Evolutionary conservation across 2,888 invertebrate species (phyloP), one percentile per base, ranked within the genome.

Genomic region (Boloria euphrosyne): DNA sequence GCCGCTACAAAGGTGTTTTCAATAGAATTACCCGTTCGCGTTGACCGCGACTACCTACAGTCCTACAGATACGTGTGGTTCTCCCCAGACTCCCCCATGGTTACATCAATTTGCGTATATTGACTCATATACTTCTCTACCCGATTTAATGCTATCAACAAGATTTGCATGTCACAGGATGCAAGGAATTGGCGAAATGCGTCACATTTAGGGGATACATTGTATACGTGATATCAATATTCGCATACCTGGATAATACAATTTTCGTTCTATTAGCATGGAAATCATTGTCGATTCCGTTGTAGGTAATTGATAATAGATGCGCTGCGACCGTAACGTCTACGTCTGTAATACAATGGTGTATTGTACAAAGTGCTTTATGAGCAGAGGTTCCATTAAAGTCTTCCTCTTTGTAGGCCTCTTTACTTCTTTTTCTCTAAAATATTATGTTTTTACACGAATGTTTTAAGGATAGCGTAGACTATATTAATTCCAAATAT

Each of bases 81-180:
- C 81, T 59, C 65, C 65, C 71, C 72, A 82, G 80, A 82, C 84
- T 80, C 66, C 73, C 69, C 73, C 77, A 82, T 84, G 80, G 84
- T 89, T 90, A 90, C 90, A 89, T 84, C 84, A 85, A 86, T 85
- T 85, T 83, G 80, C 78, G 69, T 65, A 73, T 70, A 74, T 83
- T 82, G 83, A 79, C 77, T 82, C 76, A 75, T 77, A 76, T 80
- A 80, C 65, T 83, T 78, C 84, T 83, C 82, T 84, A 82, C 81
- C 77, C 82, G 86, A 87, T 90, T 90, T 91, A 90, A 92, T 90
- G 85, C 82, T 83, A 92, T 91, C 87, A 90, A 81, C 82, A 86
- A 86, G 87, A 92, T 92, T 92, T 92, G 91, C 91, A 91, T 92
- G 88, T 86, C 91, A 92, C 85, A 91, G 90, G 85, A 80, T 62